Evolutionary conservation across 2,888 invertebrate species (phyloP), one percentile per base, ranked within the genome.

Genomic region (Limenitis arthemis): DNA sequence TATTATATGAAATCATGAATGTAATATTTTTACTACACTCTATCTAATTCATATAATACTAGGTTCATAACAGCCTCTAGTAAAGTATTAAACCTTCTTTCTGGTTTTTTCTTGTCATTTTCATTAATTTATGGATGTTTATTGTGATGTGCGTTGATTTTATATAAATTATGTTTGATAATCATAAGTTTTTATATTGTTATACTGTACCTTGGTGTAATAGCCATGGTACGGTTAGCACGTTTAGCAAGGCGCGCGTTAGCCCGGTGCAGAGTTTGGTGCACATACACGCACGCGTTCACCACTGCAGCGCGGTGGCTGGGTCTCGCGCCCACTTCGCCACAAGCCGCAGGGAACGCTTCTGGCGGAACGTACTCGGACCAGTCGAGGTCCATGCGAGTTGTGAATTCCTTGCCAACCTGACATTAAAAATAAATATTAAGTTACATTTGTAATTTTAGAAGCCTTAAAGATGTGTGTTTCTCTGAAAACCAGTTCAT

Each of bases 221-320:
- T 97, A 12, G 98, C 96, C 94, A 97, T 98, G 11, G 97, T 97
- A 55, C 98, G 90, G 59, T 96, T 94, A 37, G 98, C 98, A 43
- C 98, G 89, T 79, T 97, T 98, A 6, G 93, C 92, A 49, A 99
- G 88, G 48, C 97, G 88, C 0, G 93, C 90, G 77, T 99, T 99
- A 47, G 98, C 98, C 69, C 94, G 94, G 77, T 98, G 97, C 58
- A 99, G 88, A 0, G 99, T 98, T 84, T 97, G 97, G 79, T 99
- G 99, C 31, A 99, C 98, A 77, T 97, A 98, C 11, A 99, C 99
- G 75, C 96, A 97, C 0, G 98, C 96, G 84, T 99, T 99, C 69
- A 99, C 95, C n/a, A 99, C 97, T 12, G 98, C 98, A 69, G 97
- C 97, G 49, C 99, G 90, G 80, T 98, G 97, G 7, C 88, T 87